Base-by-base conservation (phyloP, 2,888 invertebrate genomes). In the Pristionchus mayeri region DNA sequence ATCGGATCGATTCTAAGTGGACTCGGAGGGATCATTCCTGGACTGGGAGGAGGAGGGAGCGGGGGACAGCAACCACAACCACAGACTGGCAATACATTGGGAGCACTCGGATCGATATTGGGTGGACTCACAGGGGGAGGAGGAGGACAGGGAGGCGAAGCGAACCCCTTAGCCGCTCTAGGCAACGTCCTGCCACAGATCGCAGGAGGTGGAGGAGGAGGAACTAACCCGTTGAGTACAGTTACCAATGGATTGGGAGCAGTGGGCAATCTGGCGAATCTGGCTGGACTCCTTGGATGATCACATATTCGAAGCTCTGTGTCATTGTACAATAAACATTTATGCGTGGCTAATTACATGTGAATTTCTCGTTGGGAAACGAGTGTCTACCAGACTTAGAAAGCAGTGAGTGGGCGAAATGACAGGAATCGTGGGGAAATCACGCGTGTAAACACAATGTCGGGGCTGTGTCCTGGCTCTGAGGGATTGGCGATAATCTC, bases 361-460 rank as follows among this genome's bases (percentile, higher is more conserved):
- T 40, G 71, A 71, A 40, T 18, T 0, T 7, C 9, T 71, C 24
- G 40, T 21, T 71, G 40, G 3, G n/a, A 37, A 44, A 13, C 13
- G 2, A 63, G 24, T 44, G 6, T 9, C 54, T 11, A 71, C 71
- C 71, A 40, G 71, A 71, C n/a, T 71, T 71, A 71, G 71, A 71
- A 44, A 37, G 40, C 40, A 34, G 37, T 71, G 71, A n/a, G n/a
- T n/a, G 44, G 40, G 37, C 24, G 71, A 71, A 71, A 71, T 71
- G 71, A 71, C 71, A 71, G n/a, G 40, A 63, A 63, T 37, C 18
- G 67, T 9, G 21, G 6, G n/a, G 30, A 16, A 44, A 71, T 71
- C 71, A 71, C 71, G 71, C 24, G 24, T 71, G 37, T 34, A 30
- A 63, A 40, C 71, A 71, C 71, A 71, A 71, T 40, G 71, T n/a